A percentile compares a stretch with the other conserved stretches of the same genome.
These are phyloP conservation scores for Scaptomyza tumidula DNA, from an alignment of 2,888 invertebrate genomes.

Conservation along the genomic window DNA sequence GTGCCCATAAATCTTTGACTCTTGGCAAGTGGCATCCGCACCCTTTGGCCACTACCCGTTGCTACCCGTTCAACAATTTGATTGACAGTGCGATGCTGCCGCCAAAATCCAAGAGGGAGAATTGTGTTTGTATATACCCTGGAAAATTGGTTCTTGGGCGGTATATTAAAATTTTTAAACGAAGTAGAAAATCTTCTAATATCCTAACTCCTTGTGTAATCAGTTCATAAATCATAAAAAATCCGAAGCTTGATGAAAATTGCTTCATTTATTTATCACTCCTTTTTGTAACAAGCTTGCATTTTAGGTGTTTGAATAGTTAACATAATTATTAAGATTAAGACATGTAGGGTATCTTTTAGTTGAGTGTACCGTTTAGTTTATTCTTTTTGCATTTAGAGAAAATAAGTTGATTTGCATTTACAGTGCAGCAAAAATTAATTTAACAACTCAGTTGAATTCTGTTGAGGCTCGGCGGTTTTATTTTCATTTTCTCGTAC, in stretches of 20 bases:
- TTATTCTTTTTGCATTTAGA: neutral
- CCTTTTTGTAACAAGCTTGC: neutral
- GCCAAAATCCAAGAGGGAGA: conserved; percentile 25
- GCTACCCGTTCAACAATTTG: conserved; percentile 38
- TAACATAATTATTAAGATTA: conserved; percentile 18
- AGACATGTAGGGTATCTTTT: neutral
- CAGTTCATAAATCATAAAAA: neutral
- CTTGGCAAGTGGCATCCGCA: conserved; percentile 59
- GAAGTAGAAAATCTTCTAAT: no score
- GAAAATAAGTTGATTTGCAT: conserved; percentile 59
- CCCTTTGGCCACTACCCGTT: conserved; percentile 28
- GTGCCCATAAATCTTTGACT: conserved; percentile 65
- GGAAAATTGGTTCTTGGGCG: neutral
- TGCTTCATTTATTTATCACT: neutral
- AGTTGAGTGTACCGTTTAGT: neutral
- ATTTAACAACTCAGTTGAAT: conserved; percentile 83
- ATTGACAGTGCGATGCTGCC: conserved; percentile 61
- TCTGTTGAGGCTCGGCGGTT: conserved; percentile 73
- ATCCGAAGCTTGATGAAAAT: no score
- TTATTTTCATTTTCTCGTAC: conserved; percentile 36
- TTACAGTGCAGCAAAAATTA: conserved; percentile 79
- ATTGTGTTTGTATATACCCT: conserved; percentile 27
- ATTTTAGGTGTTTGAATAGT: neutral
- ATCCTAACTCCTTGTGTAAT: no score
- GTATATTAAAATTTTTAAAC: neutral